Base-by-base conservation (phyloP, 2,888 invertebrate genomes). In the Euproctis similis region DNA sequence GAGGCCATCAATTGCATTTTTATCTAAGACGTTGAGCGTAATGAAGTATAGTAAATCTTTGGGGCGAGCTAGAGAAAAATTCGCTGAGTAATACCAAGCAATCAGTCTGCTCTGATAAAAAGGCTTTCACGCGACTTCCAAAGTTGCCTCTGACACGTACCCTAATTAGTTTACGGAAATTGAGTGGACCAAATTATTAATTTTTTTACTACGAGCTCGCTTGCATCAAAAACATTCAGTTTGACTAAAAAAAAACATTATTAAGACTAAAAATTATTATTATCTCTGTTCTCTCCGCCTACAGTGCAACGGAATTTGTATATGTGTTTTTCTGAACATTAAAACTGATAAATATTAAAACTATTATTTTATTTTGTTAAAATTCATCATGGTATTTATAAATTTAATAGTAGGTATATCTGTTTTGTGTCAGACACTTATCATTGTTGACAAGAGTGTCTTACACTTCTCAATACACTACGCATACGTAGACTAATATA, bases 61-160 rank as follows among this genome's bases (percentile, higher is more conserved):
- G 31, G 41, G 49, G 46, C 42, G 42, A 42, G 34, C 21, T 24
- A 36, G 43, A 41, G 60, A 68, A 68, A 70, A 69, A 62, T 41
- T 50, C 49, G 61, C 67, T 67, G 70, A 71, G 54, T 70, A 74
- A 75, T 75, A 61, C 34, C 42, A 24, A 19, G 62, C 57, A 60
- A 74, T 74, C 72, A 61, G 68, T 74, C 72, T 64, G 41, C 39
- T 36, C 32, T 33, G 67, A 68, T 63, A 68, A 71, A 69, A 67
- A 58, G 42, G 38, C 40, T 38, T 47, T 51, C 25, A 42, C 30
- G 33, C 26, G 31, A 43, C 27, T 46, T 32, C 26, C 42, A 35
- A 36, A 44, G 39, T 47, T 36, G 33, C 27, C 32, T 20, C 28
- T 39, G 46, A 48, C 49, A 52, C 39, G 52, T 45, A 34, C 42